These are phyloP conservation scores for Anadara kagoshimensis DNA, from an alignment of 1,140 invertebrate genomes.

Conservation along the genomic window DNA sequence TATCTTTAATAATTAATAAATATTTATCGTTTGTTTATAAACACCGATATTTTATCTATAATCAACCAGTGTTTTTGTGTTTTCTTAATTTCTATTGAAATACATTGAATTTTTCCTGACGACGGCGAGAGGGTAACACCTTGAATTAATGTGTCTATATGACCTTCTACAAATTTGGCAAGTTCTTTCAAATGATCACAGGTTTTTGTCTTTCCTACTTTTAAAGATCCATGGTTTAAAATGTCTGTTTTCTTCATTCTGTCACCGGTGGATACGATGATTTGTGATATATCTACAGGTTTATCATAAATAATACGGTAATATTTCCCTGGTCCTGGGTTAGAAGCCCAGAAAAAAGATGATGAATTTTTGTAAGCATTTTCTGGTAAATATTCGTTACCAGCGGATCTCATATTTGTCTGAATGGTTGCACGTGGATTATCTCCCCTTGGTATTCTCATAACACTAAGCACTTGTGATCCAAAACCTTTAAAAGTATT, in stretches of 20 bases:
- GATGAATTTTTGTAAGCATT: conserved; percentile 43
- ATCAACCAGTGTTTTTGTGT: conserved; percentile 21
- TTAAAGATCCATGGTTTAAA: conserved; percentile 12
- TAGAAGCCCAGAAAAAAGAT: conserved; percentile 46
- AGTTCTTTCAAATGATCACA: conserved; percentile 12
- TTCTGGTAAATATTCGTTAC: conserved; percentile 21
- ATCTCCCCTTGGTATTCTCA: conserved; percentile 29
- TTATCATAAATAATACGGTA: conserved; percentile 44
- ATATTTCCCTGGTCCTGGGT: conserved; percentile 26
- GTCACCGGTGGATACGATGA: conserved; percentile 47
- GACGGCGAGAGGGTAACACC: conserved; percentile 27
- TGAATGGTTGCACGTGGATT: conserved; percentile 46
- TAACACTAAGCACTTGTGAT: conserved; percentile 6
- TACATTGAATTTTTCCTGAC: conserved; percentile 31
- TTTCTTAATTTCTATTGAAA: conserved; percentile 25
- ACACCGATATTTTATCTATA: conserved; percentile 38
- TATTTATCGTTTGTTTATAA: conserved; percentile 8
- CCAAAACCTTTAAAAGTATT: conserved; percentile 36
- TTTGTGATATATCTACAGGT: conserved; percentile 41
- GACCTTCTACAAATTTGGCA: conserved; percentile 29
- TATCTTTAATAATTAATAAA: too few species aligned
- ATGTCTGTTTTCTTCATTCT: conserved; percentile 27
- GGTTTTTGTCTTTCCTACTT: conserved; percentile 4
- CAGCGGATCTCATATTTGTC: conserved; percentile 35
- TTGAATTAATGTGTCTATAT: conserved; percentile 39